Base-by-base conservation (phyloP, 2,113 vertebrate genomes). In the Eidolon helvum region DNA sequence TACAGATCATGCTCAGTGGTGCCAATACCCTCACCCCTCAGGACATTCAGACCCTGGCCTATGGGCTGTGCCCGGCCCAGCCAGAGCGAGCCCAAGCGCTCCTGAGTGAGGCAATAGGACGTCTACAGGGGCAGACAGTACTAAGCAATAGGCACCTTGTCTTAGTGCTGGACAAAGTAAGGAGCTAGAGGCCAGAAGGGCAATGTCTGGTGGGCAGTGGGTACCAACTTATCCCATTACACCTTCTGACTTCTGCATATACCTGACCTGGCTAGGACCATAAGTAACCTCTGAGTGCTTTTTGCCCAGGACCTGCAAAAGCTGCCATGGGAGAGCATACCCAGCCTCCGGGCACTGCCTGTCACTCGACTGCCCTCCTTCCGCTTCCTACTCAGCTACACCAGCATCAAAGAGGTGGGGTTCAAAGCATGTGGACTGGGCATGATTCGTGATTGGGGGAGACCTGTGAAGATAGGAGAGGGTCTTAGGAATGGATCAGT, bases 311-410 rank as follows among this genome's bases (percentile, higher is more conserved):
- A 99, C 78, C 98, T 99, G 53, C 99, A 99, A 97, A 99, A 99
- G 97, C 98, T 99, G 94, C 99, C 99, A 0, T 99, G 99, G 99
- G 99, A 99, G 97, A 99, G 98, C 97, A 99, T 99, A 26, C 98
- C 98, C 16, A 96, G 98, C 78, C 98, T 99, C 68, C 98, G 93
- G 63, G 87, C 96, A 28, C 94, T 96, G 87, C 98, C 99, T 0
- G 98, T 99, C 48, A 99, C 99, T 79, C 98, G 99, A 3, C 99
- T 99, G 97, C 99, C 99, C 0, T 99, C 99, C 30, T 97, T 99
- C 63, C 99, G 97, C 87, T 99, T 99, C 33, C 98, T 99, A 0
- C 98, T 99, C 78, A 99, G 99, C 94, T 99, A 99, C 65, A 90
- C 96, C 48, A 55, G 99, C 92, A 97, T 98, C 55, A 99, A 95